Conservation (phyloP, 1,140 invertebrate genomes). For the Trachymyrmex septentrionalis region DNA sequence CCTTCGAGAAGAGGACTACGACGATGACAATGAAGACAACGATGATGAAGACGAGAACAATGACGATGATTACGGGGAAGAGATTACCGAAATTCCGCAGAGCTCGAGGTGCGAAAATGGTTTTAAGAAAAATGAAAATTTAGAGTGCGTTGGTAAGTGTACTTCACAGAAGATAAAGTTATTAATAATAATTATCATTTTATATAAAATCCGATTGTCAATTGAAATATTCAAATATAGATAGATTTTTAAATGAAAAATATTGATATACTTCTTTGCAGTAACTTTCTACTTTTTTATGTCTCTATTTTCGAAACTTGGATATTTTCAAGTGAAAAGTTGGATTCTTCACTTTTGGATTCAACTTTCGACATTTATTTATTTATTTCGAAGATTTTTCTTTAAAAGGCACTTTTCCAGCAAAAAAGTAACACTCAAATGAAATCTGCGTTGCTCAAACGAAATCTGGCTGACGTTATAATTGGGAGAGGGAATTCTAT, state of each 20-base stretch:
- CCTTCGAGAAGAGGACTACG: slow-evolving; percentile 81
- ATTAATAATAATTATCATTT: neutral
- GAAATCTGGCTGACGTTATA: neutral
- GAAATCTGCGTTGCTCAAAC: neutral
- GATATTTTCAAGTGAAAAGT: too few relatives aligned
- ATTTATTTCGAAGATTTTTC: too few relatives aligned
- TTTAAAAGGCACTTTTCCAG: too few relatives aligned
- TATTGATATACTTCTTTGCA: neutral
- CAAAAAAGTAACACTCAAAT: neutral
- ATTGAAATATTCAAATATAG: neutral
- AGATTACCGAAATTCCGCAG: slow-evolving; percentile 82
- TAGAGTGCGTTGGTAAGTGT: slow-evolving; percentile 84
- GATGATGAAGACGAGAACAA: slow-evolving; percentile 76
- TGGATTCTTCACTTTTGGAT: too few relatives aligned
- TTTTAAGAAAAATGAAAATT: slow-evolving; percentile 86
- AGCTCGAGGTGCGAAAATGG: slow-evolving; percentile 85
- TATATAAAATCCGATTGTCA: too few relatives aligned
- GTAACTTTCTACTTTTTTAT: neutral
- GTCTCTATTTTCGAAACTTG: neutral
- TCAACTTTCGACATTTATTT: too few relatives aligned
- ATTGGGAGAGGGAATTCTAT: neutral
- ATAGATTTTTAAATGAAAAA: neutral
- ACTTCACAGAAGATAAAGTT: neutral
- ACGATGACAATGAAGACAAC: slow-evolving; percentile 78
- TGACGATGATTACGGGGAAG: slow-evolving; percentile 75